A percentile compares a stretch with the other conserved stretches of the same genome.
These are phyloP conservation scores for Sinotaia quadrata DNA, from an alignment of 2,888 invertebrate species.

Conservation along the genomic window DNA sequence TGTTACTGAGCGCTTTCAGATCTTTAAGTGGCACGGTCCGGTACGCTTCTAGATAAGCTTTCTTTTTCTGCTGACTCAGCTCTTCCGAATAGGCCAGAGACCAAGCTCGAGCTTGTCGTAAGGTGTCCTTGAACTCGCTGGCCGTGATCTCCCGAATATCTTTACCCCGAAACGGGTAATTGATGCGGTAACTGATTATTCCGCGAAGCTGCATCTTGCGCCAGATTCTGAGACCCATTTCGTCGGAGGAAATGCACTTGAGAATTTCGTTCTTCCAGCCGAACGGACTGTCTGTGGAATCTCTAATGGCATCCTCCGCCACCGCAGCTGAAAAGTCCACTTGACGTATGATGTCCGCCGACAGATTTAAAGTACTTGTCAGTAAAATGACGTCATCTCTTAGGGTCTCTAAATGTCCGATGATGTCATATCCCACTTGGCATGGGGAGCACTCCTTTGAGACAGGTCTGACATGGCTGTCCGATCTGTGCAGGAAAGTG, in stretches of 20 bases:
- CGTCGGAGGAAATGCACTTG: conserved; percentile 29
- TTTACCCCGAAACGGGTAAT: conserved; percentile 29
- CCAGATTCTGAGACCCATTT: conserved; percentile 36
- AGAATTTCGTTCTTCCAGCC: conserved; percentile 24
- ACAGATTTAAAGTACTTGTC: conserved; percentile 27
- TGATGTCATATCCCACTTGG: conserved; percentile 33
- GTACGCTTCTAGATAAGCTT: conserved; percentile 28
- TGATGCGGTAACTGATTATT: conserved; percentile 19
- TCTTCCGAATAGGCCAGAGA: conserved; percentile 7
- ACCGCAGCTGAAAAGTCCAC: conserved; percentile 5
- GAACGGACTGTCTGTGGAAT: conserved; percentile 31
- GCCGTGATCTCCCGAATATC: conserved; percentile 10
- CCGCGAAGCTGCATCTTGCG: conserved; percentile 38
- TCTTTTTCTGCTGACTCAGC: conserved; percentile 28
- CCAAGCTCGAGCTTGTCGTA: conserved; percentile 2
- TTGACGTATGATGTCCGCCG: not conserved
- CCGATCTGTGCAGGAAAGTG: conserved; percentile 1
- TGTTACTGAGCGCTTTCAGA: not conserved
- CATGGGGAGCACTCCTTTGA: conserved; percentile 39
- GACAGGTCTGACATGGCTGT: conserved; percentile 38
- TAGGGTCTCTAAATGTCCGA: conserved; percentile 42
- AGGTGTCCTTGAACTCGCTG: conserved; percentile 4
- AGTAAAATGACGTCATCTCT: conserved; percentile 32
- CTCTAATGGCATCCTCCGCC: conserved; percentile 30
- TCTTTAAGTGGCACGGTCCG: not conserved